Conservation (phyloP, 1,140 invertebrate species). For the Drosophila sp. region DNA sequence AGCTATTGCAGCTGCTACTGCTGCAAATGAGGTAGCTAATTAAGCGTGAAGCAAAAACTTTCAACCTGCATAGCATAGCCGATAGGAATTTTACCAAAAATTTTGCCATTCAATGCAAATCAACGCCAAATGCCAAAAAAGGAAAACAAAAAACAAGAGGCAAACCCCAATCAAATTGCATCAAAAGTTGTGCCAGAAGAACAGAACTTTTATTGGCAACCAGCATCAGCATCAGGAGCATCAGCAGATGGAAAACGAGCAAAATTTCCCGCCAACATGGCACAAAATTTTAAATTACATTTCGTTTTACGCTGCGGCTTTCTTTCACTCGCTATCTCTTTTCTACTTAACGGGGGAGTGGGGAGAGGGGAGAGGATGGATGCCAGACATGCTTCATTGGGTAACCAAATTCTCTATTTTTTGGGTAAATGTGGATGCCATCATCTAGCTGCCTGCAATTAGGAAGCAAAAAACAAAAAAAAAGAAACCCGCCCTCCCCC, state of each 20-base stretch:
- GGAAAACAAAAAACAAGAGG: background rate
- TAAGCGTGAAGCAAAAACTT: conserved; percentile 32
- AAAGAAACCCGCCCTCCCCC: background rate
- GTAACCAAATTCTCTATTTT: conserved; percentile 40
- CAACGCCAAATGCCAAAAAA: conserved; percentile 37
- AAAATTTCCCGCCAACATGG: conserved; percentile 49
- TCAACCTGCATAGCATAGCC: conserved; percentile 1
- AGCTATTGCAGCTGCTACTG: background rate
- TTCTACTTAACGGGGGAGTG: conserved; percentile 5
- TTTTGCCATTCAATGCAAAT: conserved; percentile 20
- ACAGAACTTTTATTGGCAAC: conserved; percentile 7
- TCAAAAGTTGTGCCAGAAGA: conserved; percentile 31
- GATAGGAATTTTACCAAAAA: background rate
- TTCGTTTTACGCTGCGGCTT: conserved; percentile 46
- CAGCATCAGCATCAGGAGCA: conserved; percentile 7
- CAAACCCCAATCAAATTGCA: conserved; percentile 42
- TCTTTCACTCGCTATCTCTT: conserved; percentile 36
- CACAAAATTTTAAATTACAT: conserved; percentile 71
- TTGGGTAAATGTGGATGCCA: conserved; percentile 30
- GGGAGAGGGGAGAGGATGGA: conserved; percentile 3
- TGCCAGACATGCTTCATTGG: conserved; percentile 58
- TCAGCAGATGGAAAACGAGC: conserved; percentile 28
- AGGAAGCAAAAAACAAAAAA: conserved; percentile 46
- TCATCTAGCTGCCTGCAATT: conserved; percentile 54
- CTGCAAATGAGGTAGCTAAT: conserved; percentile 50